These are phyloP conservation scores for Ips typographus DNA, from an alignment of 1,140 invertebrate genomes.

Conservation along the genomic window DNA sequence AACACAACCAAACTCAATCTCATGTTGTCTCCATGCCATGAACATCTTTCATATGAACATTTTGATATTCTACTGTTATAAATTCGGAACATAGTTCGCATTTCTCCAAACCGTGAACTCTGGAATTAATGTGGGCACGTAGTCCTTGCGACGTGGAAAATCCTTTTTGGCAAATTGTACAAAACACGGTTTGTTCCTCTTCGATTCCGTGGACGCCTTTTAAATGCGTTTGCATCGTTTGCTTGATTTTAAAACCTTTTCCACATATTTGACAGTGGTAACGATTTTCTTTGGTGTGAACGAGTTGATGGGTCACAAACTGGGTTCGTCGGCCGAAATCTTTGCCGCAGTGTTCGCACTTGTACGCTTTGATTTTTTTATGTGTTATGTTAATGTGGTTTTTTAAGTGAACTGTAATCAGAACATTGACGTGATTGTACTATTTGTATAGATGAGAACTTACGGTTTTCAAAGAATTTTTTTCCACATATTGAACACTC, in stretches of 20 bases:
- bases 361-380: slow-evolving; percentile 50
- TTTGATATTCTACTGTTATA: slow-evolving; percentile 31
- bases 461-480: slow-evolving; percentile 31
- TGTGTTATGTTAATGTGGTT: slow-evolving; percentile 32
- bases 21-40: slow-evolving; percentile 18
- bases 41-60: slow-evolving; percentile 26
- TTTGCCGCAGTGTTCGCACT: slow-evolving; percentile 44
- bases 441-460: background rate
- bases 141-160: slow-evolving; percentile 25
- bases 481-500: slow-evolving; percentile 32
- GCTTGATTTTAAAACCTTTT: slow-evolving; percentile 32
- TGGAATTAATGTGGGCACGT: slow-evolving; percentile 27
- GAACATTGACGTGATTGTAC: background rate
- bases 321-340: slow-evolving; percentile 43
- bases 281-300: slow-evolving; percentile 40
- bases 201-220: slow-evolving; percentile 33
- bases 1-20: background rate
- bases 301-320: slow-evolving; percentile 41
- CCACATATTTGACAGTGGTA: slow-evolving; percentile 51
- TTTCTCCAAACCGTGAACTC: slow-evolving; percentile 29
- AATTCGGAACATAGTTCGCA: slow-evolving; percentile 29
- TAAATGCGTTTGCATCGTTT: slow-evolving; percentile 32
- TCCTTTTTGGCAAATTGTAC: slow-evolving; percentile 29
- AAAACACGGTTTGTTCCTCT: slow-evolving; percentile 32
- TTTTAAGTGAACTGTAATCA: slow-evolving; percentile 28